A percentile compares a stretch with the other conserved stretches of the same genome.
Evolutionary conservation across 2,797 vertebrate genomes (phyloP).

Genomic region (Arrhamphus sclerolepis): DNA sequence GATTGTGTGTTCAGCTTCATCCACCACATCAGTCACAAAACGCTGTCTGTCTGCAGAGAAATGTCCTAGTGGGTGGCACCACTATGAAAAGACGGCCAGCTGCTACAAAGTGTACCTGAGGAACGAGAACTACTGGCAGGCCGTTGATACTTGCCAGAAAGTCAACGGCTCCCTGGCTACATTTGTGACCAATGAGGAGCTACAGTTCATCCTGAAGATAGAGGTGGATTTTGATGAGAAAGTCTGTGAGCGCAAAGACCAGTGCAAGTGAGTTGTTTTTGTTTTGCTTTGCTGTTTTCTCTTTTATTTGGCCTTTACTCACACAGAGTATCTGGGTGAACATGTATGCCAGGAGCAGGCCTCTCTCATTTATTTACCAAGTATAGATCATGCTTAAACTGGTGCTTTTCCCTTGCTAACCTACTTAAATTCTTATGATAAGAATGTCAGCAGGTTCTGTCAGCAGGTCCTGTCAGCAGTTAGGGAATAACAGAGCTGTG

Average conservation of each 20-base stretch:
- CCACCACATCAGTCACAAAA: background rate
- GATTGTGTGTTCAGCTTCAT: background rate
- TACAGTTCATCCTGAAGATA: conserved; percentile 94
- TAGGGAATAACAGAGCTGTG: background rate
- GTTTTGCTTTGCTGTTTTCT: background rate
- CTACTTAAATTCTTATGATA: background rate
- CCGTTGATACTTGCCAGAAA: conserved; percentile 94
- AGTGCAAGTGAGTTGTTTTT: conserved; percentile 87
- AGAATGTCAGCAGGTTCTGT: background rate
- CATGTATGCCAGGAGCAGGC: background rate
- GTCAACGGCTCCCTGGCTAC: conserved; percentile 95
- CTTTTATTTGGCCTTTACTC: background rate
- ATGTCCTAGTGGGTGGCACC: conserved; percentile 97
- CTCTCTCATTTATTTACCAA: background rate
- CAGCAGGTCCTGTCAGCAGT: background rate
- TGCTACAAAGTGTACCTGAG: conserved; percentile 94
- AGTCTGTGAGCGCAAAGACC: conserved; percentile 88
- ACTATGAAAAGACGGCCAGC: conserved; percentile 97
- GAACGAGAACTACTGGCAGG: conserved; percentile 98
- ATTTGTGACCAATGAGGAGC: conserved; percentile 94
- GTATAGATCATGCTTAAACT: background rate
- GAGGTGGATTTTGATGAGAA: conserved; percentile 95
- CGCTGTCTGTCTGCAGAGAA: conserved; percentile 84
- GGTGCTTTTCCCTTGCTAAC: background rate
- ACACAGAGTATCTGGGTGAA: background rate